Conservation (phyloP, 1,140 invertebrate species). For the Anagrus nilaparvatae region DNA sequence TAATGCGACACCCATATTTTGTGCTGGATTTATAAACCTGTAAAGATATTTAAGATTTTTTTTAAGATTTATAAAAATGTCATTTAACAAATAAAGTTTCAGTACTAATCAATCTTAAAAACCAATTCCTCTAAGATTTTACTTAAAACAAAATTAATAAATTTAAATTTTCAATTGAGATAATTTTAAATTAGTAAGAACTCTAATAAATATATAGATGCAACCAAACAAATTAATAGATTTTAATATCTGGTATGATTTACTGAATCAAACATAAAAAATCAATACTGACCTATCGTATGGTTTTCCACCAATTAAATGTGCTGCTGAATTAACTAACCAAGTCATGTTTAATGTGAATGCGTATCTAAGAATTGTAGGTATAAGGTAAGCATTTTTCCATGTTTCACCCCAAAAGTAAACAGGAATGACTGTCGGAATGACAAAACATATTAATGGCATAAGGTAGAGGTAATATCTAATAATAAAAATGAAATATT, state of each 20-base stretch:
- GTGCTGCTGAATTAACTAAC: conserved; percentile 92
- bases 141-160: neutral
- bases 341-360: conserved; percentile 87
- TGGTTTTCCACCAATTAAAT: conserved; percentile 82
- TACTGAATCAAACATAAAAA: conserved; percentile 1
- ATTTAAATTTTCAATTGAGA: neutral
- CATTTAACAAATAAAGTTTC: no score
- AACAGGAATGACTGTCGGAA: conserved; percentile 77
- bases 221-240: neutral
- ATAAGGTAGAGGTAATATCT: conserved; percentile 78
- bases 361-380: conserved; percentile 74
- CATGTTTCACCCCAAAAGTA: conserved; percentile 77
- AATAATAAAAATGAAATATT: conserved; percentile 22
- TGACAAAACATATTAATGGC: conserved; percentile 70
- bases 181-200: neutral
- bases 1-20: conserved; percentile 61
- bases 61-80: no score
- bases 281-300: conserved; percentile 69
- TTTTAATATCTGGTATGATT: neutral
- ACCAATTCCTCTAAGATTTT: neutral
- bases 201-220: neutral
- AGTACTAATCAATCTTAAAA: no score
- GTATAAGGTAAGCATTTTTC: conserved; percentile 69
- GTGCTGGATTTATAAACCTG: conserved; percentile 62
- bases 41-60: no score